Evolutionary conservation across 92 coral and sea anemone genomes (phyloP).

Genomic region (Epizoanthus rinbou): DNA sequence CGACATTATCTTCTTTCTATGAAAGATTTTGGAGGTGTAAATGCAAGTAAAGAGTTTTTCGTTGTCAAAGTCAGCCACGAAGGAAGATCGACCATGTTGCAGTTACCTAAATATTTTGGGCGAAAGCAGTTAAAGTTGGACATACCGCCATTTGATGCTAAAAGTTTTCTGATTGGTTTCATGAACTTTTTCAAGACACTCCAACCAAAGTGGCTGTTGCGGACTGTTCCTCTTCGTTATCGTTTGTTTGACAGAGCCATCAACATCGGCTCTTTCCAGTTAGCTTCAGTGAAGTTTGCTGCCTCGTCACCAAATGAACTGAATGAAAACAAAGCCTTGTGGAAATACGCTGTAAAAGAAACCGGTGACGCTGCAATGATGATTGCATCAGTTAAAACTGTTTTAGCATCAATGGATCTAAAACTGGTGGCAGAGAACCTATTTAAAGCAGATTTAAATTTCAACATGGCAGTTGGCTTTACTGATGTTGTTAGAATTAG

Average conservation of each 20-base stretch:
- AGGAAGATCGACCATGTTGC: conserved; percentile 44
- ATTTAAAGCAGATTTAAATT: conserved; percentile 56
- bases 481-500: conserved; percentile 40
- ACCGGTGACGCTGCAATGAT: conserved; percentile 57
- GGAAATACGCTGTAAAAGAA: conserved; percentile 52
- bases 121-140: conserved; percentile 26
- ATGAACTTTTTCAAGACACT: conserved; percentile 66
- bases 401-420: conserved; percentile 40
- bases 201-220: conserved; percentile 60
- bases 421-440: conserved; percentile 44
- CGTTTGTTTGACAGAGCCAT: conserved; percentile 53
- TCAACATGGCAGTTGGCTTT: conserved; percentile 45
- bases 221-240: conserved; percentile 50
- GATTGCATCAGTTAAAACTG: conserved; percentile 49
- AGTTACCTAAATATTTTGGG: conserved; percentile 53
- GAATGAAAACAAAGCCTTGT: conserved; percentile 47
- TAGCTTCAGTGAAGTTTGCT: conserved; percentile 51
- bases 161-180: conserved; percentile 62
- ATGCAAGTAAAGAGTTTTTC: conserved; percentile 50
- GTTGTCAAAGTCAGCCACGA: conserved; percentile 54
- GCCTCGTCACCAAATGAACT: conserved; percentile 66
- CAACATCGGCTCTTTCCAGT: conserved; percentile 51
- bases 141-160: conserved; percentile 56
- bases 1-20: conserved; percentile 53
- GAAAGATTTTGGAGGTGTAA: conserved; percentile 53